Conservation (phyloP, 1,140 invertebrate species). For the Nasonia longicornis region DNA sequence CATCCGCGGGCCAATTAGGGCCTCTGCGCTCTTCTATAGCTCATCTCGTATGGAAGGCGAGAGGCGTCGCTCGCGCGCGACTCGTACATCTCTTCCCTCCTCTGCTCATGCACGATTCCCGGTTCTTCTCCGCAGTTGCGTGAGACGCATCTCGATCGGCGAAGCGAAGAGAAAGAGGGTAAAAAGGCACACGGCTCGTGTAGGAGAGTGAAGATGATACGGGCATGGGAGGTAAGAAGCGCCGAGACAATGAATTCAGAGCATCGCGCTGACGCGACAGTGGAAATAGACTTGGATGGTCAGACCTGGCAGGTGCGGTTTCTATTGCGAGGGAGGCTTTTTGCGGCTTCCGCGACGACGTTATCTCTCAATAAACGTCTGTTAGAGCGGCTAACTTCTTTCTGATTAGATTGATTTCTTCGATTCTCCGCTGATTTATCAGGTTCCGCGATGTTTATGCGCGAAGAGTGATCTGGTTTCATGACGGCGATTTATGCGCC, state of each 20-base stretch:
- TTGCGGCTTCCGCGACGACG: neutral
- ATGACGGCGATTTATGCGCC: no score
- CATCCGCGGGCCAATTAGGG: conserved; percentile 57
- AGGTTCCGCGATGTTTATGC: neutral
- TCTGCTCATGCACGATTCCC: neutral
- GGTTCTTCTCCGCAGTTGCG: neutral
- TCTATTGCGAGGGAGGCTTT: conserved; percentile 15
- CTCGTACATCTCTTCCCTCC: neutral
- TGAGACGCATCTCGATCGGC: conserved; percentile 21
- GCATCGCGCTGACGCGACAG: neutral
- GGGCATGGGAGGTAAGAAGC: neutral
- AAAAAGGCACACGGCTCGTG: neutral
- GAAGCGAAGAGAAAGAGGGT: neutral
- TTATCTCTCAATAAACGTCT: conserved; percentile 24
- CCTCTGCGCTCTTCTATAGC: neutral
- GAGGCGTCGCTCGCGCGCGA: conserved; percentile 24
- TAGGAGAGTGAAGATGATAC: neutral
- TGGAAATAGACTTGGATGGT: conserved; percentile 30
- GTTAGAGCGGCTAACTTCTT: neutral
- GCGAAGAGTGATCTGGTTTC: neutral
- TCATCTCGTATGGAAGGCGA: conserved; percentile 31
- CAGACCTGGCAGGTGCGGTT: neutral
- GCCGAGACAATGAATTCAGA: neutral
- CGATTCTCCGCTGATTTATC: neutral
- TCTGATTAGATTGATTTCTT: conserved; percentile 1